Evolutionary conservation across 2,797 vertebrate species (phyloP).

Genomic region (Microcaecilia unicolor): DNA sequence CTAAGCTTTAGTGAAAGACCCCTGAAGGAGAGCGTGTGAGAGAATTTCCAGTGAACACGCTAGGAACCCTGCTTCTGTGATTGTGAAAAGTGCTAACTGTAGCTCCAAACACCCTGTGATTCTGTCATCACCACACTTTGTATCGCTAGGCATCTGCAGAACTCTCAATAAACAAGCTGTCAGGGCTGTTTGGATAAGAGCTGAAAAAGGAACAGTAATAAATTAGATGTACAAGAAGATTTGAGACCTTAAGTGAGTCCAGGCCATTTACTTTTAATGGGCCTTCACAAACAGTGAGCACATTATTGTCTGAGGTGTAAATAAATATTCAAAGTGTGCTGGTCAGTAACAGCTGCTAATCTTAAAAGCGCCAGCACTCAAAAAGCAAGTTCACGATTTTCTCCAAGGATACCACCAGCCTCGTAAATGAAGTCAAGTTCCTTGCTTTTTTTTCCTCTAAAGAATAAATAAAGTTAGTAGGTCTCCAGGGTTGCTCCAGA

Average conservation of each 20-base stretch:
- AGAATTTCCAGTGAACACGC: too few species aligned
- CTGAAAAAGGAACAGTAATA: conserved; percentile 29
- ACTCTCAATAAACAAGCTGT: conserved; percentile 33
- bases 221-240: conserved; percentile 13
- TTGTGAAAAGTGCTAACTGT: conserved; percentile 14
- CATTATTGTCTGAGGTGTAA: conserved; percentile 23
- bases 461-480: too few species aligned
- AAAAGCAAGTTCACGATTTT: neutral
- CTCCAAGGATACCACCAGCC: neutral
- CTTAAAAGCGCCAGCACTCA: neutral
- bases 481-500: too few species aligned
- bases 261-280: conserved; percentile 14
- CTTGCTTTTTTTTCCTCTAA: too few species aligned
- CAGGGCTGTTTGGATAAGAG: conserved; percentile 40
- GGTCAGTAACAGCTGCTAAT: neutral
- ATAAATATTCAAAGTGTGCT: conserved; percentile 5
- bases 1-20: too few species aligned
- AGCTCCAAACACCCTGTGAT: conserved; percentile 1
- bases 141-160: conserved; percentile 11
- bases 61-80: neutral
- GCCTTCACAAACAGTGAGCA: conserved; percentile 3
- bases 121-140: conserved; percentile 24
- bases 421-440: too few species aligned
- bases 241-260: conserved; percentile 19
- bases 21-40: too few species aligned